Evolutionary conservation across 2,888 invertebrate genomes (phyloP).

Genomic region (Andrena minutula): DNA sequence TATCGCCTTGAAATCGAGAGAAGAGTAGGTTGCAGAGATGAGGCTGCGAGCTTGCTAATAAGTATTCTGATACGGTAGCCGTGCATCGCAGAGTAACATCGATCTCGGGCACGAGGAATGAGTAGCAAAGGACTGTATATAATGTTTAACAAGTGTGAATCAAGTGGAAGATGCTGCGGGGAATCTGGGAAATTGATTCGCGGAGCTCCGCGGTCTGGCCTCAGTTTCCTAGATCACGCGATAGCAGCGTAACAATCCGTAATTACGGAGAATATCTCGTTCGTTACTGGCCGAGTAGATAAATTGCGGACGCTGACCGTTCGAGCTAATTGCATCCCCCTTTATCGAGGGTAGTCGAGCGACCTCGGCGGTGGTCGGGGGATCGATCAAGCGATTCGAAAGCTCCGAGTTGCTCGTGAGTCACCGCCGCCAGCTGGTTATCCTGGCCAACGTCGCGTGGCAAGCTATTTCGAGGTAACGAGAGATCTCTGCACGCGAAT

Average conservation of each 20-base stretch:
- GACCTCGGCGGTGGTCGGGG: background rate
- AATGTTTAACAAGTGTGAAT: background rate
- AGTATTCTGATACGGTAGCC: constrained; percentile 33
- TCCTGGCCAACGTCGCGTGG: constrained; percentile 2
- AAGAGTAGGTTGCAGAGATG: constrained; percentile 39
- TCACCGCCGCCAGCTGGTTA: constrained; percentile 20
- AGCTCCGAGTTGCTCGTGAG: constrained; percentile 28
- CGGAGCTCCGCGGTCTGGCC: background rate
- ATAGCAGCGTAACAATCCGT: constrained; percentile 9
- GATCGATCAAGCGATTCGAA: constrained; percentile 31
- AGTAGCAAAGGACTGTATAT: no score
- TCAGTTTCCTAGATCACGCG: constrained; percentile 9
- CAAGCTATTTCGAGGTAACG: constrained; percentile 21
- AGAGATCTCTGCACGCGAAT: constrained; percentile 29
- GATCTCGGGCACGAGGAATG: background rate
- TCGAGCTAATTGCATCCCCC: constrained; percentile 21
- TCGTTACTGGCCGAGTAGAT: background rate
- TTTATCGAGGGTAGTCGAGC: constrained; percentile 4
- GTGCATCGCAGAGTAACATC: constrained; percentile 9
- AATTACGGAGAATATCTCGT: background rate
- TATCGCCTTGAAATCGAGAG: constrained; percentile 36
- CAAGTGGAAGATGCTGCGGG: background rate
- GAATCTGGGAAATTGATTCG: constrained; percentile 12
- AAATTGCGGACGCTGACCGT: background rate
- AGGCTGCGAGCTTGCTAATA: constrained; percentile 26